Evolutionary conservation across 92 coral and sea anemone species (phyloP), one percentile per base, ranked within the genome.

Genomic region (Zoanthus solanderi): DNA sequence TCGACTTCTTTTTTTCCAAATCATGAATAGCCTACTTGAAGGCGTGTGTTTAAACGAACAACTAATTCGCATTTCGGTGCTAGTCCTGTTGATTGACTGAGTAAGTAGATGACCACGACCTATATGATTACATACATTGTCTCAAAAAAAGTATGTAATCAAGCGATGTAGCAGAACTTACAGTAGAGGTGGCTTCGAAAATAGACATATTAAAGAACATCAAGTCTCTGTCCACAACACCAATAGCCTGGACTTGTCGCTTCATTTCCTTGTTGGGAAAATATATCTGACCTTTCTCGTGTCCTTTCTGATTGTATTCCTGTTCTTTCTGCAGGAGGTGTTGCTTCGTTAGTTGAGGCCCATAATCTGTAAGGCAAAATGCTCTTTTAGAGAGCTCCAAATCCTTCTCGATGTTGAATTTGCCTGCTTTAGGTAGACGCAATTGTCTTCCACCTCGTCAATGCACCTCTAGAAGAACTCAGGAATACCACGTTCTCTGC

Each of bases 301-400:
- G 42, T 37, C 42, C 42, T 37, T 37, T 37, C 42, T 37, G 42
- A 37, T 37, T 37, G 42, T 37, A 37, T 37, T 37, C 2, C 42
- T 37, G 42, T 37, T 78, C 78, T 69, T 87, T 87, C 44, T 83
- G 80, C 78, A 77, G 37, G 53, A 87, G 90, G 65, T 50, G 65
- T 53, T 18, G 80, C 84, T 83, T 87, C 63, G 85, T 76, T 87
- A 77, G 78, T 68, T 53, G 60, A 77, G 48, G 72, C 78, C 89
- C 60, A 42, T 77, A 28, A 76, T 76, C 73, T 79, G n/a, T 74
- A 76, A 76, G 84, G 84, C 84, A 47, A 76, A 47, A 63, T 75
- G 77, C 17, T 76, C 78, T 86, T 76, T 76, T 71, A 76, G 89
- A 58, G 83, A 75, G 75, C 72, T 57, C 89, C 78, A 75, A 34